A percentile compares a stretch with the other conserved stretches of the same genome.
Evolutionary conservation across 2,888 invertebrate species (phyloP).

Genomic region (Apotomis turbidana): DNA sequence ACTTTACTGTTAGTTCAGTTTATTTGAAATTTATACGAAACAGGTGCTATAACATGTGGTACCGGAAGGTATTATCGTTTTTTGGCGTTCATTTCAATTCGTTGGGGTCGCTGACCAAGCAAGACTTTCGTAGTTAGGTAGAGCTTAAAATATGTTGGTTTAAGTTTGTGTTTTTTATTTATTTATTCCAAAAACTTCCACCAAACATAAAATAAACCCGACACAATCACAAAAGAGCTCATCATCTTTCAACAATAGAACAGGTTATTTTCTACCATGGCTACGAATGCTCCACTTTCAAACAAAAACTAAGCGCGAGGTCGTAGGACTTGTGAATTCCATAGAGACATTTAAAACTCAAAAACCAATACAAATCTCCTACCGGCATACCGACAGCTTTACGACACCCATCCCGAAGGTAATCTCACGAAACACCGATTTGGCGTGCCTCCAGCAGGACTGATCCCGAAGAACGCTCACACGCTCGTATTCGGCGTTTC

Average conservation of each 20-base stretch:
- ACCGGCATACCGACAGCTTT: constrained; percentile 6
- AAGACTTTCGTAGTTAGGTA: constrained; percentile 8
- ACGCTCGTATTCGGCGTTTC: constrained; percentile 12
- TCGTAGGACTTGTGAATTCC: background rate
- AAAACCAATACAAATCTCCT: background rate
- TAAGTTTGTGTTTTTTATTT: background rate
- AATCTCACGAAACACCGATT: constrained; percentile 5
- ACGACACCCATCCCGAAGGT: constrained; percentile 11
- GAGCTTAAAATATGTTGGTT: background rate
- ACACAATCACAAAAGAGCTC: no score
- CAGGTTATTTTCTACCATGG: no score
- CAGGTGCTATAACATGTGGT: constrained; percentile 24
- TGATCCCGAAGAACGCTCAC: constrained; percentile 19
- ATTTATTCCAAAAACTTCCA: no score
- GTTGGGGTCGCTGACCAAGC: constrained; percentile 22
- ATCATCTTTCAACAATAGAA: no score
- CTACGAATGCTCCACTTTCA: no score
- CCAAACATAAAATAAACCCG: no score
- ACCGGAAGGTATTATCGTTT: constrained; percentile 28
- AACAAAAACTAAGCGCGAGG: no score
- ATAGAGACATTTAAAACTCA: background rate
- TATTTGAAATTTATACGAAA: constrained; percentile 12
- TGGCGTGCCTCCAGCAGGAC: background rate
- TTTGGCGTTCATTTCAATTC: constrained; percentile 19
- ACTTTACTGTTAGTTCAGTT: background rate